Evolutionary conservation across 1,140 invertebrate genomes (phyloP), one percentile per base, ranked within the genome.

Genomic region (Tetramorium alpestre): DNA sequence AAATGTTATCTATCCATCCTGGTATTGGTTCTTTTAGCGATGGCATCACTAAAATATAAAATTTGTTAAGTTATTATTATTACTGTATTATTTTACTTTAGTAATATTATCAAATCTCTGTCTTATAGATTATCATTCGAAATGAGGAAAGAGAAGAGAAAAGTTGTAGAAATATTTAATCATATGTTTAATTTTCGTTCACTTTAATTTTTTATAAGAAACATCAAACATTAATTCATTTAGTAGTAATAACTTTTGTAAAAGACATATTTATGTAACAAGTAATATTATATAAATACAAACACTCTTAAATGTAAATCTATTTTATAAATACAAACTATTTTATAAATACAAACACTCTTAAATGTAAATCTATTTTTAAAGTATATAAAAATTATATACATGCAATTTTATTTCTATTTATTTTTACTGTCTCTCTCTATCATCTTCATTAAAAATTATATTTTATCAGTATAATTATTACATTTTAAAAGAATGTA

Each of bases 1-100:
- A 99, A 90, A 98, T 98, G 94, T 99, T 99, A 91, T 99, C 99
- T 11, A 99, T 96, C 99, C 99, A 99, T 1, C 98, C 98, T 0
- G 95, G 92, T 0, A 97, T 60, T 0, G 98, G 97, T 54, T 98
- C 97, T 0, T 93, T 85, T 18, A 96, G 58, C 10, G 97, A 95
- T 0, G 96, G 96, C 85, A 97, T 96, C 3, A 98, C 97, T 97
- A 54, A 54, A 49, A 80, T 8, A 54, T 18, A 0, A 44, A 10
- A 44, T 25, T 60, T 77, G 6, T 60, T 77, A 77, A n/a, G 16
- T 18, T 28, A 18, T 18, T 44, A 44, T 38, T 33, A 11, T 8
- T 28, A 3, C 0, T 16, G 3, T 7, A 25, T 47, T 22, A 6
- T 13, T 47, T 22, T 49, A n/a, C 16, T 47, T 1, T 22, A 47